These are phyloP conservation scores for Nysson spinosus DNA, from an alignment of 2,888 invertebrate genomes.

Conservation along the genomic window DNA sequence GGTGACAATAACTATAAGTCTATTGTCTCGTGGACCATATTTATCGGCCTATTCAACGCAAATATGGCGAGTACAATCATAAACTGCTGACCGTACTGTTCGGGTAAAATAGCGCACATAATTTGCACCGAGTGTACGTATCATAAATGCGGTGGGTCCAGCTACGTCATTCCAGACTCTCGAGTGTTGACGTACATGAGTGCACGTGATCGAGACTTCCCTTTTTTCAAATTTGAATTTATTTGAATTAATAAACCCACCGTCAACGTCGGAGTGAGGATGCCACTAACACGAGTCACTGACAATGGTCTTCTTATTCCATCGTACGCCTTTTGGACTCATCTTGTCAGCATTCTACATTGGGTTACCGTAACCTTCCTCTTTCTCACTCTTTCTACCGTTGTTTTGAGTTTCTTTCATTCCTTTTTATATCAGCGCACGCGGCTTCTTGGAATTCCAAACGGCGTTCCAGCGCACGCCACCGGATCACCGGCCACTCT, in stretches of 20 bases:
- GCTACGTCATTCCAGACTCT: constrained; percentile 27
- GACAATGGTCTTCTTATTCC: constrained; percentile 19
- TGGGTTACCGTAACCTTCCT: background rate
- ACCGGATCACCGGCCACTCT: constrained; percentile 57
- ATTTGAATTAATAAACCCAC: constrained; percentile 23
- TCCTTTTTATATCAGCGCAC: constrained; percentile 42
- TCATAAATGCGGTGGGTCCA: constrained; percentile 48
- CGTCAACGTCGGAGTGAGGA: background rate
- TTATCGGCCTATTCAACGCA: constrained; percentile 64
- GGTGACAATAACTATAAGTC: constrained; percentile 63
- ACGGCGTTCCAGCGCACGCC: constrained; percentile 57
- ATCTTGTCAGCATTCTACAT: background rate
- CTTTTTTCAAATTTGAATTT: constrained; percentile 11
- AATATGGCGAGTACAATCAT: constrained; percentile 59
- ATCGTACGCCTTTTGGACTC: background rate
- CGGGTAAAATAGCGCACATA: constrained; percentile 55
- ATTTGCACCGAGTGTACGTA: constrained; percentile 48
- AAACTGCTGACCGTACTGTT: constrained; percentile 47
- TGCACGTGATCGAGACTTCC: background rate
- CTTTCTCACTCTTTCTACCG: background rate
- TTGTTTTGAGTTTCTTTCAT: constrained; percentile 1
- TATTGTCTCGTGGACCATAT: constrained; percentile 58
- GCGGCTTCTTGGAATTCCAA: constrained; percentile 60
- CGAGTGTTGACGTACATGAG: constrained; percentile 15
- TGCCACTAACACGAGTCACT: constrained; percentile 4